phyloP scores from a whole-genome alignment of 2,797 vertebrate species.

The Lycodopsis pacificus region DNA sequence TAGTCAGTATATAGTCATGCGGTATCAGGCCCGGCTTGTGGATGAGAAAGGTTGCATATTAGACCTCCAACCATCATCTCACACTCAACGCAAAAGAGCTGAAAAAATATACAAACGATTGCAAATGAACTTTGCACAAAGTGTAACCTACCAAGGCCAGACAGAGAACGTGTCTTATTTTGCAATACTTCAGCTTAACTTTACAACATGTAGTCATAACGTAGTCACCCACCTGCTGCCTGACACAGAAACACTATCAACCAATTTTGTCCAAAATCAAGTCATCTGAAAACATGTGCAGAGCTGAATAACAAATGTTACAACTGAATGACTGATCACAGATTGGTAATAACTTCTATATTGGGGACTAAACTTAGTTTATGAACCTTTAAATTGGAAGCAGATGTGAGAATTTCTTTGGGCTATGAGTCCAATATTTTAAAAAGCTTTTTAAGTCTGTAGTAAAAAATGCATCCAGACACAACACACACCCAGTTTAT shows the following conservation, averaged over 20 bases:
- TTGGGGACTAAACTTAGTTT: neutral
- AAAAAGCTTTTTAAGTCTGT: neutral
- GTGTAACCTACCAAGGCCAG: neutral
- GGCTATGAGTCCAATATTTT: neutral
- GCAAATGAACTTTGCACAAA: slow-evolving; percentile 28
- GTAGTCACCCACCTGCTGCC: slow-evolving; percentile 2
- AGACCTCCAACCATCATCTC: neutral
- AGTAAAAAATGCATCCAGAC: neutral
- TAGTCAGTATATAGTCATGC: neutral
- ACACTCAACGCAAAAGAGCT: neutral
- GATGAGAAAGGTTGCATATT: neutral
- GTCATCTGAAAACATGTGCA: neutral
- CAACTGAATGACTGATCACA: neutral
- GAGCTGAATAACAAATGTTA: neutral
- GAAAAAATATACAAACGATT: neutral
- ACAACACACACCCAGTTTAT: neutral
- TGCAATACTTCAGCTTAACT: neutral
- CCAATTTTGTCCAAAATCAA: neutral
- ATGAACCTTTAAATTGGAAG: neutral
- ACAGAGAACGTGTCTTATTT: neutral
- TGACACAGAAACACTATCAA: neutral
- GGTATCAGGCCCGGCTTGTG: neutral
- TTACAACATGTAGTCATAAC: neutral
- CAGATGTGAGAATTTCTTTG: neutral
- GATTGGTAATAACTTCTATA: neutral